phyloP scores from a whole-genome alignment of 2,797 vertebrate genomes.

The Danio albolineatus region DNA sequence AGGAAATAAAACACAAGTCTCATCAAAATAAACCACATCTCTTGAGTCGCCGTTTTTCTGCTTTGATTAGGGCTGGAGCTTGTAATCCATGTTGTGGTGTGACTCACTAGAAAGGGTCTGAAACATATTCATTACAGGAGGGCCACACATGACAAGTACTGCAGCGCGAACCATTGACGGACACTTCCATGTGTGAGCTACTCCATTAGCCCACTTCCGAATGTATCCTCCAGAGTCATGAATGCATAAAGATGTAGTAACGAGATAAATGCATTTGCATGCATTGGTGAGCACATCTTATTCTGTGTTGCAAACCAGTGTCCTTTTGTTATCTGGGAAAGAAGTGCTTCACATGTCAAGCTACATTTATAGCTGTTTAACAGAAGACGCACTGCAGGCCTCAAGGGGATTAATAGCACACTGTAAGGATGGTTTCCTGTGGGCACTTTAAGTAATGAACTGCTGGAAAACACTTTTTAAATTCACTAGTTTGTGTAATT shows the following conservation, averaged over 20 bases:
- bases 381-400: background rate
- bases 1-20: slow-evolving; percentile 33
- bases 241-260: slow-evolving; percentile 46
- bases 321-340: slow-evolving; percentile 22
- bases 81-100: slow-evolving; percentile 20
- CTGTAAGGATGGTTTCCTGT: background rate
- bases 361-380: slow-evolving; percentile 8
- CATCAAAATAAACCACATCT: slow-evolving; percentile 27
- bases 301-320: slow-evolving; percentile 2
- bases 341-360: slow-evolving; percentile 15
- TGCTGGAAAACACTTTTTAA: background rate
- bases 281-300: slow-evolving; percentile 35
- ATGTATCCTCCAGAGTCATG: slow-evolving; percentile 29
- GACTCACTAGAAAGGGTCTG: slow-evolving; percentile 7
- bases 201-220: slow-evolving; percentile 29
- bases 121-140: slow-evolving; percentile 2
- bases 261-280: slow-evolving; percentile 34
- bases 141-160: background rate
- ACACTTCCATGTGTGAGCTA: background rate
- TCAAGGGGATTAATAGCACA: background rate
- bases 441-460: background rate
- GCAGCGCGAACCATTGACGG: background rate
- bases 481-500: background rate
- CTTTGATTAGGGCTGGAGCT: slow-evolving; percentile 28
- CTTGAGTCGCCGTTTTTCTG: slow-evolving; percentile 36